Evolutionary conservation across 1,140 invertebrate species (phyloP).

Genomic region (Pristionchus pacificus): DNA sequence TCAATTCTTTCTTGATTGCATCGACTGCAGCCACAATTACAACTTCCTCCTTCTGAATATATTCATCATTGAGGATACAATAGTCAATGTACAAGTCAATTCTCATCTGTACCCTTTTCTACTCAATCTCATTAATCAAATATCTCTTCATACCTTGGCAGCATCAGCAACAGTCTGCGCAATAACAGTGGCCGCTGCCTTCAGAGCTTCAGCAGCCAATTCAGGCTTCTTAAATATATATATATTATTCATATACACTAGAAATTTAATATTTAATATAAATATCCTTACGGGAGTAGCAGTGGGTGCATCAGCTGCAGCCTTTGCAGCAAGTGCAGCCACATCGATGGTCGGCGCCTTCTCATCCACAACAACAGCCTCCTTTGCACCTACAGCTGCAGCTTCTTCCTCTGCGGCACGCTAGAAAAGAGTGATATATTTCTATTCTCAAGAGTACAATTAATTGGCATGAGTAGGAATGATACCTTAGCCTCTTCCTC

Average conservation of each 20-base stretch:
- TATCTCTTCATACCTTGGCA: background rate
- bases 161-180: too few species aligned
- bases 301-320: background rate
- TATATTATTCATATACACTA: too few species aligned
- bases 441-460: background rate
- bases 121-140: too few species aligned
- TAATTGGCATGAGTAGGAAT: background rate
- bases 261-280: too few species aligned
- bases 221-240: too few species aligned
- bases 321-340: background rate
- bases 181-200: background rate
- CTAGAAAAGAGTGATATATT: too few species aligned
- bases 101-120: background rate
- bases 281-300: too few species aligned
- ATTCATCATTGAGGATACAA: background rate
- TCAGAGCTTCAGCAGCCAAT: too few species aligned
- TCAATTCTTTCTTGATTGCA: background rate
- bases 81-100: background rate
- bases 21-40: background rate
- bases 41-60: background rate
- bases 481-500: conserved; percentile 12
- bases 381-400: conserved; percentile 18
- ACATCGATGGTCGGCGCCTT: background rate
- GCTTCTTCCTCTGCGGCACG: conserved; percentile 9
- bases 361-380: conserved; percentile 10